Conservation (phyloP, 2,888 invertebrate species). For the Drosophila neoperkinsi region DNA sequence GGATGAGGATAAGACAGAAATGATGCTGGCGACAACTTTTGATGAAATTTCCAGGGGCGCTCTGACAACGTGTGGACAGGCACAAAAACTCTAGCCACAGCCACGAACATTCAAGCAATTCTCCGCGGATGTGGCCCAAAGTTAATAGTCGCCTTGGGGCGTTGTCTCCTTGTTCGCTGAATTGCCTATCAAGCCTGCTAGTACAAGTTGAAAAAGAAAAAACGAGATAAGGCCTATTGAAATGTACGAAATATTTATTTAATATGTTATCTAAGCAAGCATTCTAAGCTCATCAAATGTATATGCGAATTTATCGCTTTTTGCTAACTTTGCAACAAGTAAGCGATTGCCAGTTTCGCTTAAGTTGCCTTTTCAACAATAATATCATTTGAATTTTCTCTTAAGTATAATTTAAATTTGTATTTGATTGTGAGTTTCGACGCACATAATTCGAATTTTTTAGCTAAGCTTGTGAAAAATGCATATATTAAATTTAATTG, state of each 20-base stretch:
- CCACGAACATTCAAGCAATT: slow-evolving; percentile 26
- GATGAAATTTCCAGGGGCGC: slow-evolving; percentile 51
- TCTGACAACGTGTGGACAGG: slow-evolving; percentile 41
- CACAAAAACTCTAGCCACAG: slow-evolving; percentile 8
- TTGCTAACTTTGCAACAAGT: background rate
- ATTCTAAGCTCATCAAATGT: background rate
- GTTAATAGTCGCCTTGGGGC: slow-evolving; percentile 45
- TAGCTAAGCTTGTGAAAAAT: background rate
- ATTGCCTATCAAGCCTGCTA: slow-evolving; percentile 25
- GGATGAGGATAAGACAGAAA: slow-evolving; percentile 17
- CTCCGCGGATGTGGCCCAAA: slow-evolving; percentile 55
- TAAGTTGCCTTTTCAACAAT: background rate
- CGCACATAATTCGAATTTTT: background rate
- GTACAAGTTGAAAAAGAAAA: slow-evolving; percentile 4
- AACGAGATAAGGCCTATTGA: background rate
- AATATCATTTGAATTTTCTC: background rate
- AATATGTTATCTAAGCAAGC: background rate
- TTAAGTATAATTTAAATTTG: background rate
- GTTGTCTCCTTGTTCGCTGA: slow-evolving; percentile 17
- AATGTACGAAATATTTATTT: background rate
- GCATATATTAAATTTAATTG: background rate
- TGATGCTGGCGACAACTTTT: slow-evolving; percentile 53
- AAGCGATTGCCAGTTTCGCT: background rate
- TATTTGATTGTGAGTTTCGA: background rate
- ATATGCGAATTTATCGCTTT: background rate